These are phyloP conservation scores for Drosophila asahinai DNA, from an alignment of 1,140 invertebrate species.

Conservation along the genomic window DNA sequence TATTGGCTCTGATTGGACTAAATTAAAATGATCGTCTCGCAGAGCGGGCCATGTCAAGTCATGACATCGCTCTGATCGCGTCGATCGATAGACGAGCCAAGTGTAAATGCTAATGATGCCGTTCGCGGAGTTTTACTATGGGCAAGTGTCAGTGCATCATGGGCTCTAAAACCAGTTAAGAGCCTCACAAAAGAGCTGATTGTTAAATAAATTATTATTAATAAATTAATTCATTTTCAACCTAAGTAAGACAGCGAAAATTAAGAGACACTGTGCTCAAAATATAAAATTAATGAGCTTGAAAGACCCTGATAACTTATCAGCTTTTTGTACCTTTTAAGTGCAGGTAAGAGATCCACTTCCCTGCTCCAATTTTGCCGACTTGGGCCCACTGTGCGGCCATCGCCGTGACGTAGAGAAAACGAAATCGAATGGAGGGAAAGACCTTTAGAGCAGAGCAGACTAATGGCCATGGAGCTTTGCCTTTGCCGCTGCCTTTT, in stretches of 20 bases:
- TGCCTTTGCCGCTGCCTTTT: constrained; percentile 11
- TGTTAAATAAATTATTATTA: too few relatives aligned
- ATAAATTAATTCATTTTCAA: too few relatives aligned
- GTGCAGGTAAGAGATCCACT: neutral
- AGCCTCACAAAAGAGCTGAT: neutral
- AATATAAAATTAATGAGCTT: neutral
- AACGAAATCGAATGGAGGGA: constrained; percentile 22
- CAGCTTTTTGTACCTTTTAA: neutral
- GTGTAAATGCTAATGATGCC: constrained; percentile 56
- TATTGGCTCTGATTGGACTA: constrained; percentile 77
- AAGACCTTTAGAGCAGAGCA: constrained; percentile 27
- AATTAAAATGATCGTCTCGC: constrained; percentile 63
- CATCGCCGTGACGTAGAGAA: constrained; percentile 19
- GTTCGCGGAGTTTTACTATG: constrained; percentile 1
- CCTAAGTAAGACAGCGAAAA: too few relatives aligned
- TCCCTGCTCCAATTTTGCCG: neutral
- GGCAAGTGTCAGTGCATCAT: neutral
- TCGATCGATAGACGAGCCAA: constrained; percentile 44
- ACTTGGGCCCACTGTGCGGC: constrained; percentile 31
- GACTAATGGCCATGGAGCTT: constrained; percentile 56
- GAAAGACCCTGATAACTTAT: neutral
- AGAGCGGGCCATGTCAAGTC: constrained; percentile 27
- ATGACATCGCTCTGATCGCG: constrained; percentile 22
- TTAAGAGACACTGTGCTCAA: neutral
- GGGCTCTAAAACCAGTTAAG: neutral